Evolutionary conservation across 2,797 vertebrate genomes (phyloP).

Genomic region (Scolopax bukidnonensis): DNA sequence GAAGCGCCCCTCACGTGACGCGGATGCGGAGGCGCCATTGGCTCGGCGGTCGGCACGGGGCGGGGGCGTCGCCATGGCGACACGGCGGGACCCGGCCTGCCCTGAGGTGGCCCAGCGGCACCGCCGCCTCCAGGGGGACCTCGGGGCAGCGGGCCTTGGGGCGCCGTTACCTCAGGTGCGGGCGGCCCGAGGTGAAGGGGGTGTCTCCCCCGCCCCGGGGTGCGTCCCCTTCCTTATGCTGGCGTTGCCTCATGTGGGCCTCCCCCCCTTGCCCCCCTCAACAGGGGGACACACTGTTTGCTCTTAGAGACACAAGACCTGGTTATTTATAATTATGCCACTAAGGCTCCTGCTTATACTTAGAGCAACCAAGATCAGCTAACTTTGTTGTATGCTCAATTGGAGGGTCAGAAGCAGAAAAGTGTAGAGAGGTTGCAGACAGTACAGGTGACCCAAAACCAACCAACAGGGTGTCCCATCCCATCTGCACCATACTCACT

Average conservation of each 20-base stretch:
- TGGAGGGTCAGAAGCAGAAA: neutral
- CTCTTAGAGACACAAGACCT: neutral
- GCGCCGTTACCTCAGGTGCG: too few relatives aligned
- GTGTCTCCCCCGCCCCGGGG: too few relatives aligned
- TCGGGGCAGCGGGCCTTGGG: too few relatives aligned
- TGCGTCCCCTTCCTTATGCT: fast-evolving
- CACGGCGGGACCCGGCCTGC: too few relatives aligned
- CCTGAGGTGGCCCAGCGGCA: fast-evolving
- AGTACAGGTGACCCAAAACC: neutral
- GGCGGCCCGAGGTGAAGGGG: too few relatives aligned
- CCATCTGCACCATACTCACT: neutral
- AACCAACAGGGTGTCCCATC: neutral
- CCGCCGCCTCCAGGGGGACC: fast-evolving
- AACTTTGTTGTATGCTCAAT: neutral
- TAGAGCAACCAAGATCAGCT: neutral
- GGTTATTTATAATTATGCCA: neutral
- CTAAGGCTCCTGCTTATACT: neutral
- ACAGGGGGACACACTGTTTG: neutral
- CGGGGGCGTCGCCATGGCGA: neutral
- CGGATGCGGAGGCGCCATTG: neutral
- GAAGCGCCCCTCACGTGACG: neutral
- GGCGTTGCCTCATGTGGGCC: fast-evolving
- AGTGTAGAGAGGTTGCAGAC: neutral
- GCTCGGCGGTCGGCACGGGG: neutral
- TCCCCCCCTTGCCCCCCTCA: too few relatives aligned